These are phyloP conservation scores for Platycercus adscitus DNA, from an alignment of 2,113 vertebrate species.

Conservation along the genomic window DNA sequence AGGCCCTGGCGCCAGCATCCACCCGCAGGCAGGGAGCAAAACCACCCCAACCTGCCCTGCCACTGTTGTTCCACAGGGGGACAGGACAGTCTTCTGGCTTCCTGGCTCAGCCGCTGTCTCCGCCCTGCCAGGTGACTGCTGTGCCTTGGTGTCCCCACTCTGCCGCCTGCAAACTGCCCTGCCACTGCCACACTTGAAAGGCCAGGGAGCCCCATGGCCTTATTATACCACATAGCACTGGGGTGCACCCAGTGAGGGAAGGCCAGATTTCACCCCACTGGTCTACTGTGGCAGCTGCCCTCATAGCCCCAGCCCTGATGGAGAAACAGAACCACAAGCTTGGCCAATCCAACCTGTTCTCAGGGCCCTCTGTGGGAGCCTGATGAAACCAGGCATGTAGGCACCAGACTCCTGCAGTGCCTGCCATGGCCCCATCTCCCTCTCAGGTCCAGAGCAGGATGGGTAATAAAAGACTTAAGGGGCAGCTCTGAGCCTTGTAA, in stretches of 20 bases:
- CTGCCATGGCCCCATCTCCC: not conserved
- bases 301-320: not conserved
- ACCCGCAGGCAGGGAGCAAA: not conserved
- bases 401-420: fast-evolving
- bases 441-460: not conserved
- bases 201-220: not conserved
- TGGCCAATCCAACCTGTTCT: not conserved
- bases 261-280: not conserved
- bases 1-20: not conserved
- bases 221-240: fast-evolving
- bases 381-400: not conserved
- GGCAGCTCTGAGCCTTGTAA: not conserved
- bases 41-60: not conserved
- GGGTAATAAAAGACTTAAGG: not conserved
- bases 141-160: not conserved
- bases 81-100: fast-evolving
- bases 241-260: not conserved
- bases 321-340: not conserved
- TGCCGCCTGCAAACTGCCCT: not conserved
- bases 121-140: not conserved
- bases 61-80: fast-evolving
- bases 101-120: not conserved
- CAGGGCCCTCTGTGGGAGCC: not conserved
- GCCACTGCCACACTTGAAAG: fast-evolving
- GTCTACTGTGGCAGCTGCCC: fast-evolving